phyloP scores from a whole-genome alignment of 2,888 invertebrate genomes.

The Pecten maximus region DNA sequence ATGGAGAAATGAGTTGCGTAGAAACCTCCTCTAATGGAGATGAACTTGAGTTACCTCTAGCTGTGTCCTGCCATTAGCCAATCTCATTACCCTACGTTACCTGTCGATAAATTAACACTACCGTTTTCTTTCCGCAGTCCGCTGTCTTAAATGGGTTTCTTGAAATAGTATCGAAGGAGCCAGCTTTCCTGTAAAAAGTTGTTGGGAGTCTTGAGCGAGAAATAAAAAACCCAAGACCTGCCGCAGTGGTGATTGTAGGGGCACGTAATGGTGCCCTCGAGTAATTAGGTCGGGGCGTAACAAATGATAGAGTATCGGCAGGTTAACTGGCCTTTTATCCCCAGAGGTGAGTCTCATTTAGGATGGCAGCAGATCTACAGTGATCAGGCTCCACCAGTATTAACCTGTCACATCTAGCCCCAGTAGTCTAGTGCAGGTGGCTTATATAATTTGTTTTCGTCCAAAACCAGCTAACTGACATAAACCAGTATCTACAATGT shows the following conservation, averaged over 20 bases:
- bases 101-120: constrained; percentile 4
- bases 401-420: not conserved
- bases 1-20: not conserved
- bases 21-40: not conserved
- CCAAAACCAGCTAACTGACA: not conserved
- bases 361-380: not conserved
- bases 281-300: constrained; percentile 17
- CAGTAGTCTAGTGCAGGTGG: not conserved
- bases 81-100: not conserved
- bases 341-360: not conserved
- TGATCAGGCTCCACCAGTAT: constrained; percentile 1
- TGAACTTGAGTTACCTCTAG: constrained; percentile 6
- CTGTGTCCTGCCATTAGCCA: not conserved
- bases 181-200: not conserved
- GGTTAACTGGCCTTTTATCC: not conserved
- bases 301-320: not conserved
- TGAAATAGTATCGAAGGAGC: constrained; percentile 25
- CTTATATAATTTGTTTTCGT: constrained; percentile 29
- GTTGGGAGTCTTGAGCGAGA: not conserved
- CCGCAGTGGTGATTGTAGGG: constrained; percentile 4
- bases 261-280: not conserved
- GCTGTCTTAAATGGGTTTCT: not conserved
- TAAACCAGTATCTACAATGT: not conserved
- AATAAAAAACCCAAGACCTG: constrained; percentile 5
- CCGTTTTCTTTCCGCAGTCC: not conserved